These are phyloP conservation scores for Carpatolechia fugitivella DNA, from an alignment of 2,888 invertebrate species.

Conservation along the genomic window DNA sequence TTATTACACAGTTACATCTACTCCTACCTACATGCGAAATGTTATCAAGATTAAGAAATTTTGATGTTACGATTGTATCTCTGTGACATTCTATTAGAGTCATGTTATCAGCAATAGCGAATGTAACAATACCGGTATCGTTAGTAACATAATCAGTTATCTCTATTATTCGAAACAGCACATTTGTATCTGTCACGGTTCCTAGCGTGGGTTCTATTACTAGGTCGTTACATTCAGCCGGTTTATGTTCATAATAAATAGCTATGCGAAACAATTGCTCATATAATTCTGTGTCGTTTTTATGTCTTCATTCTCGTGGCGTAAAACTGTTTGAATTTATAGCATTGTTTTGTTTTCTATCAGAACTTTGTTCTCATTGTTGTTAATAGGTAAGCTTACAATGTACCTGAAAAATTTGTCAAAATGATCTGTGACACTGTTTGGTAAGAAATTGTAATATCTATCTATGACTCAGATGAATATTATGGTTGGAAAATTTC, in stretches of 20 bases:
- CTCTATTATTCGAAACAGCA: slow-evolving; percentile 10
- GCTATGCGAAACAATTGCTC: slow-evolving; percentile 9
- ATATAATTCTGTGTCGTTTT: slow-evolving; percentile 6
- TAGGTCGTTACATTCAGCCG: slow-evolving; percentile 2
- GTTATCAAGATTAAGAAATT: not conserved
- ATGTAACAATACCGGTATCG: slow-evolving; percentile 1
- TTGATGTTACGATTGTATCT: not conserved
- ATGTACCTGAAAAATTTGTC: too few relatives aligned
- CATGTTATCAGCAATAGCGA: not conserved
- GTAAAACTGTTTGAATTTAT: not conserved
- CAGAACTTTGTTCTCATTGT: not conserved
- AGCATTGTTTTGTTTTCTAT: not conserved
- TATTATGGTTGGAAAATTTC: too few relatives aligned
- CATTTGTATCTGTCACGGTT: slow-evolving; percentile 14
- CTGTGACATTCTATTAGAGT: not conserved
- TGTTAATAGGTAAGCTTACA: too few relatives aligned
- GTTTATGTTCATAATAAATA: slow-evolving; percentile 9
- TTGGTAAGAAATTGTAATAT: too few relatives aligned
- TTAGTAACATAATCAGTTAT: slow-evolving; percentile 3
- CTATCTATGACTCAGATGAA: too few relatives aligned
- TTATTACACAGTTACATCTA: too few relatives aligned
- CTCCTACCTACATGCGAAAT: not conserved
- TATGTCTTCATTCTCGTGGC: slow-evolving; percentile 1
- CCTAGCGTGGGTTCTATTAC: slow-evolving; percentile 8
- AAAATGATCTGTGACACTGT: too few relatives aligned